A percentile compares a stretch with the other conserved stretches of the same genome.
Evolutionary conservation across 2,888 invertebrate genomes (phyloP).

Genomic region (Dasysyrphus tricinctus): DNA sequence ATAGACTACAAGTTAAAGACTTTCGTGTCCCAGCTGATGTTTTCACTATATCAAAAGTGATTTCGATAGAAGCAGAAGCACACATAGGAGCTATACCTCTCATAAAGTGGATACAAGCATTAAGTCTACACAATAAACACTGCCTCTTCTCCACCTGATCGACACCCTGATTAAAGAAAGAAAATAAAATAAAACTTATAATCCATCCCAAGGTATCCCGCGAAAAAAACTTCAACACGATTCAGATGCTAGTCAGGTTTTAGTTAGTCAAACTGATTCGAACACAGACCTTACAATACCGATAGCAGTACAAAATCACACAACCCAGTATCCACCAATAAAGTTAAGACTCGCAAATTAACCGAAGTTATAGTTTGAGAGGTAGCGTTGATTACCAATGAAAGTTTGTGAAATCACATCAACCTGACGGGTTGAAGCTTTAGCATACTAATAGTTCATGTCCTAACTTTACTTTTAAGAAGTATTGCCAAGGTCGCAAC

Average conservation of each 20-base stretch:
- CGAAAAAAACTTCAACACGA: constrained; percentile 47
- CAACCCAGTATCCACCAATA: constrained; percentile 6
- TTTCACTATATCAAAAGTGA: constrained; percentile 55
- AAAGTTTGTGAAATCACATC: no score
- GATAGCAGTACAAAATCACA: constrained; percentile 30
- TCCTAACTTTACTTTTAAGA: no score
- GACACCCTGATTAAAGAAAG: background rate
- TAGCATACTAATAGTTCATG: no score
- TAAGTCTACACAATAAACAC: background rate
- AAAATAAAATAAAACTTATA: constrained; percentile 18
- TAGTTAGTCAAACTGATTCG: constrained; percentile 49
- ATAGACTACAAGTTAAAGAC: constrained; percentile 19
- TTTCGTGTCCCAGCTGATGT: constrained; percentile 48
- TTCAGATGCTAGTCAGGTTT: constrained; percentile 66
- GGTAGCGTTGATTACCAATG: background rate
- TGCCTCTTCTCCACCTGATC: constrained; percentile 3
- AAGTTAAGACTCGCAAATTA: constrained; percentile 2
- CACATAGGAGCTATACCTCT: background rate
- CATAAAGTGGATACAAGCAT: background rate
- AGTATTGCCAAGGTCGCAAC: no score
- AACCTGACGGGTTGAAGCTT: no score
- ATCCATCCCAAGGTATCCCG: constrained; percentile 30
- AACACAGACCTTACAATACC: constrained; percentile 26
- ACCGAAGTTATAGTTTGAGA: background rate
- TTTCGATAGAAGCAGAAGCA: constrained; percentile 15